phyloP scores from a whole-genome alignment of 2,797 vertebrate species.

The Anisognathus igniventris region DNA sequence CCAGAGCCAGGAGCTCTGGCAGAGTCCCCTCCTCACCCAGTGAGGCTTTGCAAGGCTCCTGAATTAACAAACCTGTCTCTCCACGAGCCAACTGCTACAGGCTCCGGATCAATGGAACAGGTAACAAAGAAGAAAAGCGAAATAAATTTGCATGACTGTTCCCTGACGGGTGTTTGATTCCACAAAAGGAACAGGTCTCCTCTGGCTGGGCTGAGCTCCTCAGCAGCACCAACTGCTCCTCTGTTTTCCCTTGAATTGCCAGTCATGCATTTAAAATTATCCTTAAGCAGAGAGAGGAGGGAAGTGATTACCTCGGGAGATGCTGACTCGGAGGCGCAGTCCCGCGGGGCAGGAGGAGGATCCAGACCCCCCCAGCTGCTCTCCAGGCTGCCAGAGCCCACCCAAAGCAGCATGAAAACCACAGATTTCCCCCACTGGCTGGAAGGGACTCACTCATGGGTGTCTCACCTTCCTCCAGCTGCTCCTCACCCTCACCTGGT shows the following conservation, averaged over 20 bases:
- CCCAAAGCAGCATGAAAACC: neutral
- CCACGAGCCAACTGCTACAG: neutral
- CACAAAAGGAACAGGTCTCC: neutral
- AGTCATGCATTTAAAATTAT: neutral
- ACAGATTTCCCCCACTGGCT: neutral
- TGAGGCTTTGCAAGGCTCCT: neutral
- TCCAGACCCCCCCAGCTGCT: neutral
- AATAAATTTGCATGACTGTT: constrained; percentile 4
- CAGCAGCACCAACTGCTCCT: neutral
- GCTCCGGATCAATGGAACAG: neutral
- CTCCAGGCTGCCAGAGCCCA: neutral
- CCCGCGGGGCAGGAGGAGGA: neutral
- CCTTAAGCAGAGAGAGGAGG: neutral
- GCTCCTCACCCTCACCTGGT: neutral
- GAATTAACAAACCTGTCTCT: neutral
- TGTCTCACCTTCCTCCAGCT: neutral
- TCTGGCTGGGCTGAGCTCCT: neutral
- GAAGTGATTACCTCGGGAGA: neutral
- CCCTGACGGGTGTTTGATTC: neutral
- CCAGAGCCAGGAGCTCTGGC: neutral
- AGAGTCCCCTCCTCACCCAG: neutral
- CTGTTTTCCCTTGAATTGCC: neutral
- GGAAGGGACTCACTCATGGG: accelerated
- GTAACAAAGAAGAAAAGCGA: neutral
- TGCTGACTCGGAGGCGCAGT: neutral